Conservation (phyloP, 2,888 invertebrate genomes). For the Danaus chrysippus region DNA sequence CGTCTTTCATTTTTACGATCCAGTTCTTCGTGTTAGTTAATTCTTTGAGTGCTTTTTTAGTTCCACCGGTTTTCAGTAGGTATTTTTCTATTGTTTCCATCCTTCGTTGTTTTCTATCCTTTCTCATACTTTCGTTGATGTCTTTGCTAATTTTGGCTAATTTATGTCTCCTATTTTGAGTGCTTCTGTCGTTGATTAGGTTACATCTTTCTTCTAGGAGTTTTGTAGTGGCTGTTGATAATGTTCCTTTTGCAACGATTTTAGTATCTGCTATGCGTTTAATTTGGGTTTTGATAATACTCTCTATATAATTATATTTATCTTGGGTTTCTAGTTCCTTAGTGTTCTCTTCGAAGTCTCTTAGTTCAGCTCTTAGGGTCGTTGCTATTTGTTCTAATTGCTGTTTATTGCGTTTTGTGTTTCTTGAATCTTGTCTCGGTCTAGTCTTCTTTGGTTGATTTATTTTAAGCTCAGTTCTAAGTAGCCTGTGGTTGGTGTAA, state of each 20-base stretch:
- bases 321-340: slow-evolving; percentile 1
- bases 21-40: background rate
- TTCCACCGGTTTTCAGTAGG: slow-evolving; percentile 3
- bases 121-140: slow-evolving; percentile 10
- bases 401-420: slow-evolving; percentile 16
- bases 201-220: slow-evolving; percentile 22
- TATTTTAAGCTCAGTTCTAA: slow-evolving; percentile 18
- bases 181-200: slow-evolving; percentile 22
- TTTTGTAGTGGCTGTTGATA: slow-evolving; percentile 22
- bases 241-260: slow-evolving; percentile 14
- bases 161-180: background rate
- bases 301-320: no score
- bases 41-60: slow-evolving; percentile 11
- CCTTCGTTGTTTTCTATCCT: slow-evolving; percentile 17
- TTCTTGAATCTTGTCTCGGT: slow-evolving; percentile 16
- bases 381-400: slow-evolving; percentile 8
- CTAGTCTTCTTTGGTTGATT: slow-evolving; percentile 18
- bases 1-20: slow-evolving; percentile 1
- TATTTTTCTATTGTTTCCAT: slow-evolving; percentile 20
- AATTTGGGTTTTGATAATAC: no score
- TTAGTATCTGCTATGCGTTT: no score
- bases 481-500: slow-evolving; percentile 23
- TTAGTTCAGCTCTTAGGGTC: background rate
- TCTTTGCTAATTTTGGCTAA: slow-evolving; percentile 7
- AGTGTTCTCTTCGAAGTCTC: background rate